Evolutionary conservation across 37 sponge, comb jelly and placozoan species (phyloP).

Genomic region (Chondrilla cf. caribensis): DNA sequence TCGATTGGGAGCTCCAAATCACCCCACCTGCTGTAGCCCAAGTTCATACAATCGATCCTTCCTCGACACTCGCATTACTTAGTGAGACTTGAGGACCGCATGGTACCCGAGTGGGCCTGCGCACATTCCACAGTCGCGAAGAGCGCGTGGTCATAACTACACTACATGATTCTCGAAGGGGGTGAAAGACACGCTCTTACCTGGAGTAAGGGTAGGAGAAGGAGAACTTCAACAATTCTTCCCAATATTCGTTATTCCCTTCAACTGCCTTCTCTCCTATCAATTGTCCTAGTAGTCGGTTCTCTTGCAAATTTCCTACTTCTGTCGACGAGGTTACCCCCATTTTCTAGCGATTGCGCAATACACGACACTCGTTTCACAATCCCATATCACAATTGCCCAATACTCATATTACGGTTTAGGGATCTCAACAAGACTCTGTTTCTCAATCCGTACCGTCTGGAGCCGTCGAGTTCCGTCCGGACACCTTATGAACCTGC

Average conservation of each 20-base stretch:
- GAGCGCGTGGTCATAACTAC: no score
- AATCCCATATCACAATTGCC: no score
- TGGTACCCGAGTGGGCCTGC: no score
- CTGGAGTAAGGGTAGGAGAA: conserved; percentile 32
- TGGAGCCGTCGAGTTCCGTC: conserved; percentile 70
- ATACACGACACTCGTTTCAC: background rate
- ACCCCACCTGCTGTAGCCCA: no score
- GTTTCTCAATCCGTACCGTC: conserved; percentile 64
- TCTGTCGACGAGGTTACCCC: conserved; percentile 48
- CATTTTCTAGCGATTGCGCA: conserved; percentile 33
- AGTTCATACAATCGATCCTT: no score
- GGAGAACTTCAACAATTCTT: conserved; percentile 64
- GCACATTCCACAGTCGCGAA: no score
- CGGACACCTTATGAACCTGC: conserved; percentile 54
- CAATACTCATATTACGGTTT: no score
- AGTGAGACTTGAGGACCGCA: no score
- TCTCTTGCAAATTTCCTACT: conserved; percentile 46
- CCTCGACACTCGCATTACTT: no score
- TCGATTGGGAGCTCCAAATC: no score
- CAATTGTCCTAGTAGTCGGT: conserved; percentile 43
- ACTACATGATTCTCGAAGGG: background rate
- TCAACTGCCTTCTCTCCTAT: conserved; percentile 43
- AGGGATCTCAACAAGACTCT: background rate
- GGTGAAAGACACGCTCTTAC: no score
- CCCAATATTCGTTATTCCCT: conserved; percentile 60